Base-by-base conservation (phyloP, 2,888 invertebrate genomes). In the Terebella lapidaria region DNA sequence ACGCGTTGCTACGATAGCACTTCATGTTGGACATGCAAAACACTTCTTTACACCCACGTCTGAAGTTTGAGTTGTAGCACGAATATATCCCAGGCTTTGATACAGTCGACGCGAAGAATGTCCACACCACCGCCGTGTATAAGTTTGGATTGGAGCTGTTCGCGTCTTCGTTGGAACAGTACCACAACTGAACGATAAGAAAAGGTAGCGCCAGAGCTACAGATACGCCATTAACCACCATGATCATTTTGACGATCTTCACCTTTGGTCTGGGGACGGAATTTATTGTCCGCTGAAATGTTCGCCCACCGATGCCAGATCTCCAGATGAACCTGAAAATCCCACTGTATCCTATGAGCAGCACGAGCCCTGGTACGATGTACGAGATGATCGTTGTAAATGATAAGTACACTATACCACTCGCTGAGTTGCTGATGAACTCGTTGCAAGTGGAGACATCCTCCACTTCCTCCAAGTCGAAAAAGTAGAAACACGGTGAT, bases 41-140 rank as follows among this genome's bases (percentile, higher is more conserved):
- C 30, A 78, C 73, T 63, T 79, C 79, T 46, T 71, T 71, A 58
- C 75, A 76, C 1, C 79, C 79, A 3, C 79, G 68, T n/a, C 76
- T 64, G 67, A 79, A 79, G 68, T 78, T 79, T 2, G 75, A 68
- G 62, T 79, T 79, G 58, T 65, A 73, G 25, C 68, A 66, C 27
- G 76, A 67, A 62, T 78, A 79, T n/a, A 75, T 61, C 1, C 70
- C 45, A 0, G 77, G 76, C 57, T 77, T 77, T 29, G 70, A 35
- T 0, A 70, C 66, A 2, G 71, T 67, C 10, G 71, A 67, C 15
- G 63, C 53, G 46, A 69, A 70, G 15, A 70, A 59, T 2, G 71
- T 15, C 64, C 68, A 67, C 25, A 68, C 66, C 15, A 66, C 69
- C 1, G 65, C 62, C 3, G 70, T 59, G 58, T 71, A 74, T 3